Evolutionary conservation across 2,797 vertebrate genomes (phyloP).

Genomic region (Pseudochirops cupreus): DNA sequence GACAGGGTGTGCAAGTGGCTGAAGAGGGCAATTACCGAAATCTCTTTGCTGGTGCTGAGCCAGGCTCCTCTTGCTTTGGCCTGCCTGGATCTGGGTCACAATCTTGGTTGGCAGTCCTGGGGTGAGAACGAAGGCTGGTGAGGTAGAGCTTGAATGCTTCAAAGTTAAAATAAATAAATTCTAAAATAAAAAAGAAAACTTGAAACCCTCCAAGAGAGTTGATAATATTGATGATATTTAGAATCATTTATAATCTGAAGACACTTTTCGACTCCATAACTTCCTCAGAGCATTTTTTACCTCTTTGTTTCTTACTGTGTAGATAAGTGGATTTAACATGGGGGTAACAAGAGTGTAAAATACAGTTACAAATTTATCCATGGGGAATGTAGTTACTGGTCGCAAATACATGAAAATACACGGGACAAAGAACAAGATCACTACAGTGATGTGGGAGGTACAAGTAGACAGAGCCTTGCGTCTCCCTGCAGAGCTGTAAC

Average conservation of each 20-base stretch:
- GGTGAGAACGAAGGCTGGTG: too few species aligned
- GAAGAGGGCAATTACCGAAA: too few species aligned
- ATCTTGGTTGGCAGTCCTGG: too few species aligned
- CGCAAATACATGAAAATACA: slow-evolving; percentile 45
- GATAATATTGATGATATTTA: too few species aligned
- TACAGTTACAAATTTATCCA: slow-evolving; percentile 56
- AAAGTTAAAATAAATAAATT: too few species aligned
- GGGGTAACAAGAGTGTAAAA: slow-evolving; percentile 71
- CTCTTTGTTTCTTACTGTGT: slow-evolving; percentile 63
- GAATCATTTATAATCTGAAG: neutral
- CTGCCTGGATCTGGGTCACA: too few species aligned
- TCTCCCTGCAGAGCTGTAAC: neutral
- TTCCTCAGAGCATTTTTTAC: slow-evolving; percentile 49
- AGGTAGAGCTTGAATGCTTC: too few species aligned
- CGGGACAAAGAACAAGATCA: slow-evolving; percentile 43
- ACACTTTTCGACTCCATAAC: neutral
- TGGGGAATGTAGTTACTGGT: slow-evolving; percentile 18
- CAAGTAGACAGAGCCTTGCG: slow-evolving; percentile 52
- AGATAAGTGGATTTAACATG: slow-evolving; percentile 68
- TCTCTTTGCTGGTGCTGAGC: too few species aligned
- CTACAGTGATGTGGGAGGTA: slow-evolving; percentile 49
- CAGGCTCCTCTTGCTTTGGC: too few species aligned
- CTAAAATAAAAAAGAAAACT: neutral
- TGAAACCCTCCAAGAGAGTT: neutral
- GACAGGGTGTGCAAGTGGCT: too few species aligned